Percentiles rank a stretch among this genome's conserved stretches.
Conservation (phyloP, 2,113 vertebrate species). For the Poeciliopsis retropinna region DNA sequence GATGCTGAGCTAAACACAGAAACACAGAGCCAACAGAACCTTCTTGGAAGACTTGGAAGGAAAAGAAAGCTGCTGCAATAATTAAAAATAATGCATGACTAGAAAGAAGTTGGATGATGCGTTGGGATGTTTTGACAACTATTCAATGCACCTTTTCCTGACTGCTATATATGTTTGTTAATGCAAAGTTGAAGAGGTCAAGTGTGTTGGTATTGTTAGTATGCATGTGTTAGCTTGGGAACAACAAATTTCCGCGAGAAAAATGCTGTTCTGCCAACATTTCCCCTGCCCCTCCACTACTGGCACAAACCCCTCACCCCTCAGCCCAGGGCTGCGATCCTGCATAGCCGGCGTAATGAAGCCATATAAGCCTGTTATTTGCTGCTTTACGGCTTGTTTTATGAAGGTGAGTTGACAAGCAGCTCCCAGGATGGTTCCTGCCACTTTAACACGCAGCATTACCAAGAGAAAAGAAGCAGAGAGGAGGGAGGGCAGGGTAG, state of each 20-base stretch:
- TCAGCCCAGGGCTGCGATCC: slow-evolving; percentile 63
- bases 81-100: not conserved
- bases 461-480: slow-evolving; percentile 86
- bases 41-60: not conserved
- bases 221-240: slow-evolving; percentile 10
- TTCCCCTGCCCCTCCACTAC: slow-evolving; percentile 48
- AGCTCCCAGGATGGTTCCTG: slow-evolving; percentile 86
- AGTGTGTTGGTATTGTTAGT: slow-evolving; percentile 18
- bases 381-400: slow-evolving; percentile 85
- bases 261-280: slow-evolving; percentile 58
- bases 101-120: not conserved
- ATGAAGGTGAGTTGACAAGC: slow-evolving; percentile 85
- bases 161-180: slow-evolving; percentile 34
- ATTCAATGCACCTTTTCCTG: slow-evolving; percentile 33
- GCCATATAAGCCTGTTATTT: slow-evolving; percentile 85
- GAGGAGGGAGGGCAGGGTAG: slow-evolving; percentile 74
- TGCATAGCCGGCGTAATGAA: slow-evolving; percentile 80
- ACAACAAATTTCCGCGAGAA: slow-evolving; percentile 72
- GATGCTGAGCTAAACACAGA: not conserved
- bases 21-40: too few relatives aligned
- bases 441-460: slow-evolving; percentile 88
- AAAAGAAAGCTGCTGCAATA: not conserved
- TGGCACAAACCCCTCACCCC: slow-evolving; percentile 36
- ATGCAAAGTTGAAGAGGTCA: slow-evolving; percentile 50
- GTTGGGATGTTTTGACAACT: not conserved